Conservation (phyloP, 2,888 invertebrate species). For the Cryptus viduatorius region DNA sequence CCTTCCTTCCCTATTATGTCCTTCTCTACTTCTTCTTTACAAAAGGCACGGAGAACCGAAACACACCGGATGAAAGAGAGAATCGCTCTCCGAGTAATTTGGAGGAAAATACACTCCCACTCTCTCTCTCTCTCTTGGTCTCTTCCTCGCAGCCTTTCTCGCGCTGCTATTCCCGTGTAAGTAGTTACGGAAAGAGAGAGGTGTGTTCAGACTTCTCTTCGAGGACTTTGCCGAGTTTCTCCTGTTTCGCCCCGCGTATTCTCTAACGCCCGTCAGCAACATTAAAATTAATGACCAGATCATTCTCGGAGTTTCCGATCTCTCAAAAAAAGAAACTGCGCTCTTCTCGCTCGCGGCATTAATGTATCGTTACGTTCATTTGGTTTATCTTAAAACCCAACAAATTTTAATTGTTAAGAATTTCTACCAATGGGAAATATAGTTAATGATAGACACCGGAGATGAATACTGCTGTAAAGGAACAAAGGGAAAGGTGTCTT, state of each 20-base stretch:
- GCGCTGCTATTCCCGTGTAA: conserved; percentile 31
- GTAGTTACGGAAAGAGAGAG: conserved; percentile 55
- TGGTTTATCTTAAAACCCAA: too few species aligned
- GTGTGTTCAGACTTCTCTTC: conserved; percentile 53
- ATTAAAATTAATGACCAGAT: conserved; percentile 58
- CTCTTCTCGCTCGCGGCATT: neutral
- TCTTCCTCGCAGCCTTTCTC: neutral
- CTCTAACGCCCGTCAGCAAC: conserved; percentile 34
- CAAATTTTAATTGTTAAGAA: too few species aligned
- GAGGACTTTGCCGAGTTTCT: conserved; percentile 44
- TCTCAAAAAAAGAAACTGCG: conserved; percentile 13
- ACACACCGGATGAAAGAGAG: conserved; percentile 56
- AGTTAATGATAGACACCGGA: neutral
- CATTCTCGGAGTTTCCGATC: conserved; percentile 42
- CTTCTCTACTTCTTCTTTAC: conserved; percentile 25
- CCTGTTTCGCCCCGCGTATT: conserved; percentile 35
- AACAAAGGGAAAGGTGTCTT: neutral
- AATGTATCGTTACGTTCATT: neutral
- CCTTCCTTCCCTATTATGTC: conserved; percentile 45
- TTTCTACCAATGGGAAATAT: neutral
- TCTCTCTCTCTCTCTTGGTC: conserved; percentile 1
- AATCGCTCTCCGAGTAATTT: conserved; percentile 63
- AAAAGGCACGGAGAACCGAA: conserved; percentile 39
- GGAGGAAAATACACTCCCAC: conserved; percentile 57
- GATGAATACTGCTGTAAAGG: neutral